Base-by-base conservation (phyloP, 2,888 invertebrate species). In the Drosophila affinis region DNA sequence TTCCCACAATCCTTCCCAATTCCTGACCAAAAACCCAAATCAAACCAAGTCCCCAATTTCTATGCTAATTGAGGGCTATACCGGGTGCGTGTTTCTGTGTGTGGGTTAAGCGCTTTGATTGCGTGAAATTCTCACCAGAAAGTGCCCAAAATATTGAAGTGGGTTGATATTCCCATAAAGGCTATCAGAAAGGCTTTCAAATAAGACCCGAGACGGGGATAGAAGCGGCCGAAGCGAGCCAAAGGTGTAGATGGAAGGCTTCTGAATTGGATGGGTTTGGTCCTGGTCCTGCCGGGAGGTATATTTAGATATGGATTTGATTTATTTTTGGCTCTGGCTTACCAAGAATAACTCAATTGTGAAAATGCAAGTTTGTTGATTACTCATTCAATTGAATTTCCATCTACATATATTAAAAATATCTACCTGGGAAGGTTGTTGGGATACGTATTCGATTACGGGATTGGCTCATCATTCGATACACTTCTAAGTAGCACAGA, bases 31-130 rank as follows among this genome's bases (percentile, higher is more conserved):
- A 52, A 69, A 79, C 79, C 87, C 70, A 76, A 79, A 87, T 88
- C 87, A 89, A 77, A 58, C 57, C 57, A 44, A 69, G 79, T 56
- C 45, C 39, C 72, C 83, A 86, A 88, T 86, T 83, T 86, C 85
- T 87, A 89, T 86, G 89, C 89, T 89, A 89, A 86, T 86, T 88
- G 84, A 68, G 63, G 72, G 60, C 67, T 53, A 65, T 48, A 27
- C 24, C 6, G 21, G 2, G 12, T 14, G 49, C 2, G n/a, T n/a
- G 49, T 17, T 46, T 2, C 14, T n/a, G 49, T 17, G 55, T 5
- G 52, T 18, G 62, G 48, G 44, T 54, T 49, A 67, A 71, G 65
- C 65, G 59, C 49, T 67, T 67, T 70, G 71, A 71, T 67, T 67
- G 65, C 65, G 10, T 45, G 59, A 71, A 67, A 14, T 71, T 45